phyloP scores from a whole-genome alignment of 2,113 vertebrate species.

The Chaenogobius annularis region DNA sequence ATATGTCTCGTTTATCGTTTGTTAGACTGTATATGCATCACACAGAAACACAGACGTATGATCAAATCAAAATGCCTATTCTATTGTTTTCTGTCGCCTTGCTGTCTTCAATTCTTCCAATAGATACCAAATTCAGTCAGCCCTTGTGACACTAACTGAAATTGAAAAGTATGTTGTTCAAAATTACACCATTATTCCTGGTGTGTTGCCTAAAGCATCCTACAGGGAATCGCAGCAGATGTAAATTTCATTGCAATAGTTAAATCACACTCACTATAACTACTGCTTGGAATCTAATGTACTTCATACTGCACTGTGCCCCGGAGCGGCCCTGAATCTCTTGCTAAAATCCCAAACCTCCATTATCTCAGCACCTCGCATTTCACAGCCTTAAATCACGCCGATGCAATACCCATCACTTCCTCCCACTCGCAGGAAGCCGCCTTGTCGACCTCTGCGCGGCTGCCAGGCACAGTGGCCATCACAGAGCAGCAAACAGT shows the following conservation, averaged over 20 bases:
- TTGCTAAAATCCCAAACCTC: neutral
- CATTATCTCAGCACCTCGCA: conserved; percentile 2
- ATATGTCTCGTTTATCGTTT: too few relatives aligned
- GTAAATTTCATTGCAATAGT: neutral
- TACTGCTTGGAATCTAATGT: neutral
- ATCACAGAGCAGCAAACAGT: neutral
- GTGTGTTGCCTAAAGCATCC: neutral
- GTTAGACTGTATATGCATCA: too few relatives aligned
- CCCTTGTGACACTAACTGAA: neutral
- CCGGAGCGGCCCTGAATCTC: neutral
- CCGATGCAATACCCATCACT: neutral
- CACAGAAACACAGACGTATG: too few relatives aligned
- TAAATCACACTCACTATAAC: conserved; percentile 1
- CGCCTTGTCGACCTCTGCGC: neutral
- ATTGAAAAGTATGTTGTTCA: neutral
- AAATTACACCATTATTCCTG: neutral
- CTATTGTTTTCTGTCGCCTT: neutral
- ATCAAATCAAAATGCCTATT: neutral
- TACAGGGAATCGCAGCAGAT: neutral
- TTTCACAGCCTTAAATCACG: neutral
- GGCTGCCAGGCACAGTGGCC: conserved; percentile 6
- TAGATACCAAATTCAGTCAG: neutral
- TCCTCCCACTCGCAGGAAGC: conserved; percentile 4
- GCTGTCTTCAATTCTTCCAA: neutral
- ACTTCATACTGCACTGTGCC: neutral